phyloP scores from a whole-genome alignment of 2,113 vertebrate genomes.

The Dasyprocta punctata region DNA sequence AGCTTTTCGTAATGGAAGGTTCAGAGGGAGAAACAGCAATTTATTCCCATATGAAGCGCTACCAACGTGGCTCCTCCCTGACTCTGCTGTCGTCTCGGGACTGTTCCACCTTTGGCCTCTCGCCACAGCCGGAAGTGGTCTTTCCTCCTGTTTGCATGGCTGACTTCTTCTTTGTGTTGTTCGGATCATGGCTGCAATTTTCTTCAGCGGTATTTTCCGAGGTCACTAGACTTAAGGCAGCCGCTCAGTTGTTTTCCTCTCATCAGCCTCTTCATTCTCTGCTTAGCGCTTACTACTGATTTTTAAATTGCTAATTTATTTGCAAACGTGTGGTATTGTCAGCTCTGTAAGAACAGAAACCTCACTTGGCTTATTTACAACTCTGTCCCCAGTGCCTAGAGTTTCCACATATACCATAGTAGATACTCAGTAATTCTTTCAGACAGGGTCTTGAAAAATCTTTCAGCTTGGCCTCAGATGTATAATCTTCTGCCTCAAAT shows the following conservation, averaged over 20 bases:
- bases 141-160: background rate
- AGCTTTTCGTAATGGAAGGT: background rate
- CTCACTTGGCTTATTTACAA: background rate
- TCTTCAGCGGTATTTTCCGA: background rate
- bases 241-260: background rate
- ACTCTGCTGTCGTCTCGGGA: background rate
- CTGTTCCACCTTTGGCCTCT: background rate
- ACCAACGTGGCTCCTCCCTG: background rate
- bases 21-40: too few relatives aligned
- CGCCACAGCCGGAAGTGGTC: background rate
- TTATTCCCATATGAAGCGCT: background rate
- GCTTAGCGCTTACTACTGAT: background rate
- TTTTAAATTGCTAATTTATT: background rate
- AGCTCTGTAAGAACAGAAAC: background rate
- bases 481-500: background rate
- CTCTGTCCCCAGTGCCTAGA: background rate
- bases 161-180: background rate
- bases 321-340: background rate
- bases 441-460: background rate
- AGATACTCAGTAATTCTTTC: background rate
- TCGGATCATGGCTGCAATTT: background rate
- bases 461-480: background rate
- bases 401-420: background rate
- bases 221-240: background rate
- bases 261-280: background rate